Percentiles rank a stretch among this genome's conserved stretches.
Conservation (phyloP, 2,113 vertebrate species). For the Indri indri region DNA sequence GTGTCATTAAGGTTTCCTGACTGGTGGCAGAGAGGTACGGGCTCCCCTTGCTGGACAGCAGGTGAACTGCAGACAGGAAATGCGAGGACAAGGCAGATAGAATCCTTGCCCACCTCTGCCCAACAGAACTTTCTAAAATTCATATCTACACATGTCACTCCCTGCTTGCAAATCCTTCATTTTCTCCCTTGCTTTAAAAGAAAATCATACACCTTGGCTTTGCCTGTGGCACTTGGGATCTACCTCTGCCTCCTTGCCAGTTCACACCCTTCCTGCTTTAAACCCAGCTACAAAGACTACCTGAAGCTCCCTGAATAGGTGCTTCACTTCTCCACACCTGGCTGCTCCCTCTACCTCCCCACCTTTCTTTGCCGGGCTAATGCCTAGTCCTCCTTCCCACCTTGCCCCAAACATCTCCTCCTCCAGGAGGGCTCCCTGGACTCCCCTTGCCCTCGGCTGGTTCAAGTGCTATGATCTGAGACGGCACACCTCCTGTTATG, state of each 20-base stretch:
- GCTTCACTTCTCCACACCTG: background rate
- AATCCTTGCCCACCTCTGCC: background rate
- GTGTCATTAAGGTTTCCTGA: background rate
- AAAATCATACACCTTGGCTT: background rate
- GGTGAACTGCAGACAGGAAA: background rate
- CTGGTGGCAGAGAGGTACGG: background rate
- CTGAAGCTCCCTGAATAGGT: background rate
- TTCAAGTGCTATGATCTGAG: background rate
- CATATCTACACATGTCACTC: background rate
- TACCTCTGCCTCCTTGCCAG: background rate
- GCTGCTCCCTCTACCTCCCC: background rate
- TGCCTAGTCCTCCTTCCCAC: background rate
- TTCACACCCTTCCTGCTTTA: background rate
- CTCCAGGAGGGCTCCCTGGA: background rate
- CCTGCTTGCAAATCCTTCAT: background rate
- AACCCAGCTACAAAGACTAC: background rate
- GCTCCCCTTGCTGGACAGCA: conserved; percentile 40
- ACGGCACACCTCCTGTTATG: background rate
- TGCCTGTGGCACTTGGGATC: background rate
- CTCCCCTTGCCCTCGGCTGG: background rate
- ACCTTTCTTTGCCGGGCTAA: background rate
- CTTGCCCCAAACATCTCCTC: background rate
- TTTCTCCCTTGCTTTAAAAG: background rate
- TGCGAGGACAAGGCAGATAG: fast-evolving
- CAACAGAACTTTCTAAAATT: background rate